These are phyloP conservation scores for Oryzias celebensis DNA, from an alignment of 2,113 vertebrate species.

Conservation along the genomic window DNA sequence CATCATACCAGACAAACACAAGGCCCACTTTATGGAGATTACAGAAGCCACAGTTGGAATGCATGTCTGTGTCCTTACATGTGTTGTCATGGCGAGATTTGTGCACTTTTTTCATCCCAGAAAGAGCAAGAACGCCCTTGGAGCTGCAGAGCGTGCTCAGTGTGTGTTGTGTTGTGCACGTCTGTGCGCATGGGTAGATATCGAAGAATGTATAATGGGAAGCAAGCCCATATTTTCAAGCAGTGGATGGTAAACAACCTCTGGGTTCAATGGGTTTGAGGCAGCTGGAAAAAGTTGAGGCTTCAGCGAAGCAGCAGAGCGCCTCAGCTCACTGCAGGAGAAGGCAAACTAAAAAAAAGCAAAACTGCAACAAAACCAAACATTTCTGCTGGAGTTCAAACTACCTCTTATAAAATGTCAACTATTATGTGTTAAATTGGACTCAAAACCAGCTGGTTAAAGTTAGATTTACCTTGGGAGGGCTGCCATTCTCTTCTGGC, in stretches of 20 bases:
- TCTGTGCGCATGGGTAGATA: constrained; percentile 64
- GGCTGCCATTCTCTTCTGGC: constrained; percentile 92
- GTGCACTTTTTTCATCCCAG: constrained; percentile 9
- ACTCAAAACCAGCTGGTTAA: constrained; percentile 23
- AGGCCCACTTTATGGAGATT: constrained; percentile 69
- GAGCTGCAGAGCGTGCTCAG: constrained; percentile 23
- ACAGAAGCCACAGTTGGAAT: constrained; percentile 47
- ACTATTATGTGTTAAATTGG: constrained; percentile 23
- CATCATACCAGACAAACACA: constrained; percentile 67
- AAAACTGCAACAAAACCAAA: constrained; percentile 48
- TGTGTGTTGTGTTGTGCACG: constrained; percentile 48
- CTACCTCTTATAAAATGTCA: constrained; percentile 2
- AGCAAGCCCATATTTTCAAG: constrained; percentile 72
- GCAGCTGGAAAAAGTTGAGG: constrained; percentile 78
- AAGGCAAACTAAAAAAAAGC: constrained; percentile 55
- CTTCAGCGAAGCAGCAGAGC: constrained; percentile 46
- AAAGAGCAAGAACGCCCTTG: constrained; percentile 15
- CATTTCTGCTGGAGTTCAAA: constrained; percentile 25
- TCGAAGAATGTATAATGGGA: constrained; percentile 74
- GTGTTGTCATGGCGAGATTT: constrained; percentile 43
- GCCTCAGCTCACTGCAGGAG: constrained; percentile 41
- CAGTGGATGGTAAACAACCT: constrained; percentile 76
- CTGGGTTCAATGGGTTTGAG: constrained; percentile 77
- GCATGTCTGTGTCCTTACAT: constrained; percentile 32
- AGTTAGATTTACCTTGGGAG: constrained; percentile 85